Base-by-base conservation (phyloP, 2,797 vertebrate genomes). In the Oryzias sinensis region DNA sequence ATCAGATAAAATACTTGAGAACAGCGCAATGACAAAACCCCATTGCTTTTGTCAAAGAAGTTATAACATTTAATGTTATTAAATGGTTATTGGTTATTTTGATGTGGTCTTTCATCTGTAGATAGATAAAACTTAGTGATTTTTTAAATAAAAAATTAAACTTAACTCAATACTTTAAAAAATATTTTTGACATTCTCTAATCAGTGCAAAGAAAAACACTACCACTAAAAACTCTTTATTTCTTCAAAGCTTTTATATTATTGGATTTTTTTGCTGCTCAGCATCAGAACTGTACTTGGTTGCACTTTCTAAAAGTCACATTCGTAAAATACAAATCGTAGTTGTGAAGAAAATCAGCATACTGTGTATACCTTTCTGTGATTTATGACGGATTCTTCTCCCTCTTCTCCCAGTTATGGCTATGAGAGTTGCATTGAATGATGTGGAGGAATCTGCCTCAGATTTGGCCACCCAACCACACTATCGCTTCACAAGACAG, bases 401-500 rank as follows among this genome's bases (percentile, higher is more conserved):
- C 3, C 33, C 9, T 37, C 33, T 37, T 11, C 33, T 11, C 46
- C 53, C 74, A 93, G 92, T 90, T 91, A 43, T 92, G 91, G 90
- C 86, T 93, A 48, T 93, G 73, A 92, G 67, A 62, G 62, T 37
- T 22, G 42, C 65, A 15, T 52, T 6, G 6, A 70, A 65, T 11
- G 45, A 73, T 70, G 45, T 53, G 13, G 59, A 60, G 0, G 79
- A 62, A 15, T 63, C 56, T 1, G 80, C 86, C 14, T 46, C 43
- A 0, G 52, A 62, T 18, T 62, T 80, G 14, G 82, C 68, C 33
- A 63, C 80, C 16, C 91, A 93, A 49, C 78, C 88, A 24, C 81
- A 86, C 8, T 81, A 88, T 58, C 92, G 90, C 70, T 93, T 95
- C 84, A 93, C 90, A 84, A 93, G 93, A 29, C 93, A 93, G 70